Evolutionary conservation across 2,113 vertebrate genomes (phyloP), one percentile per base, ranked within the genome.

Genomic region (Zosterops hypoxanthus): DNA sequence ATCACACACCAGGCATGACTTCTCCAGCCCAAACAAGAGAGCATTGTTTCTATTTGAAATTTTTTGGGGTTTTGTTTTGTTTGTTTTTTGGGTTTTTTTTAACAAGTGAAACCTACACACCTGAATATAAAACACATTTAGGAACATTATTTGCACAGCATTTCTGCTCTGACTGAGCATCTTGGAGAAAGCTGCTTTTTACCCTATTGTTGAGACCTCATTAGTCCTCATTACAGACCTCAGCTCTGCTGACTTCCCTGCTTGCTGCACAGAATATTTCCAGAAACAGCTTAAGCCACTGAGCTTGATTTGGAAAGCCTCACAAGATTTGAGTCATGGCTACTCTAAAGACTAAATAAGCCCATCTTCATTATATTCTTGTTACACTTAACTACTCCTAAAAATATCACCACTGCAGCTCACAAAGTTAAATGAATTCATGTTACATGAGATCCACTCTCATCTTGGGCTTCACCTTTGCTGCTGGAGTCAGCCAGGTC

Each of bases 291-390:
- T 92, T 60, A 75, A 94, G 33, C 15, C 29, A 46, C 75, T 8
- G 42, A 70, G 46, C 55, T 92, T 65, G 55, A 63, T 82, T 79
- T 87, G 55, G 56, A 91, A 96, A 90, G 42, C 50, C 90, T 34
- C 63, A 42, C 39, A 60, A 84, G 73, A 81, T 52, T 34, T 82
- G 31, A 89, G 28, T 55, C 9, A 2, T n/a, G 89, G 81, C 72
- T 86, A 59, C 36, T 75, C 56, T 71, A 24, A 73, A 79, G 81
- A 68, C 80, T 87, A 79, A 94, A 78, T 47, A 61, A 96, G 29
- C 39, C 56, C 50, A 36, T 70, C 57, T 90, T 83, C 70, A 82
- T 72, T 84, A 82, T 49, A 87, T 42, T 57, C 73, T 46, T 50
- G 34, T 60, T 68, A 66, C 15, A 78, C 36, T 81, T 78, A 89